phyloP scores from a whole-genome alignment of 2,888 invertebrate species.

The Bombylius discolor region DNA sequence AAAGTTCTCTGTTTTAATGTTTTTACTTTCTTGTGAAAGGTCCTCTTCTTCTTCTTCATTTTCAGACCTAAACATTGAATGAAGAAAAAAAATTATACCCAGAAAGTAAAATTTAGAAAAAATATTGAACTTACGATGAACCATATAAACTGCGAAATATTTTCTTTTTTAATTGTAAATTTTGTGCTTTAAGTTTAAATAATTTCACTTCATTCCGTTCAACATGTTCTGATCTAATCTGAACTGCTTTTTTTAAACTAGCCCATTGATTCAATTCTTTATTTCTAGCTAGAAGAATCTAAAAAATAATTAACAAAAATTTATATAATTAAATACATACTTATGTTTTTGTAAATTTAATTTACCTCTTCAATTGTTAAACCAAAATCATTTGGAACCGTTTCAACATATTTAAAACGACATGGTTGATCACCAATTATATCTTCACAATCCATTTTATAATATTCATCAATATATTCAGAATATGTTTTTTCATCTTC shows the following conservation, averaged over 20 bases:
- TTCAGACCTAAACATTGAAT: slow-evolving; percentile 23
- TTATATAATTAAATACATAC: neutral
- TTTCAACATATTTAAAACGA: slow-evolving; percentile 83
- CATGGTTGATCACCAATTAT: slow-evolving; percentile 84
- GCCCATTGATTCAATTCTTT: slow-evolving; percentile 92
- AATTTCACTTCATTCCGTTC: slow-evolving; percentile 69
- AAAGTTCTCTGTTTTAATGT: no score
- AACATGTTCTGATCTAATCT: slow-evolving; percentile 58
- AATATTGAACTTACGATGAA: slow-evolving; percentile 28
- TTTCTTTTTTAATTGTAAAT: slow-evolving; percentile 61
- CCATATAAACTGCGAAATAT: slow-evolving; percentile 65
- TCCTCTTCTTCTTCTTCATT: slow-evolving; percentile 21
- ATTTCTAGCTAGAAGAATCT: slow-evolving; percentile 86
- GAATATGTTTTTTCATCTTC: slow-evolving; percentile 58
- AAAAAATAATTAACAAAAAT: slow-evolving; percentile 19
- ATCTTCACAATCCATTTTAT: slow-evolving; percentile 90
- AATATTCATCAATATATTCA: slow-evolving; percentile 89
- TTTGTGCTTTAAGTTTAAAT: slow-evolving; percentile 60
- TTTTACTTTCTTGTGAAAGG: no score
- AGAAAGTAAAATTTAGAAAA: neutral
- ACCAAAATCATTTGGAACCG: slow-evolving; percentile 83
- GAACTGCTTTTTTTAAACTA: slow-evolving; percentile 76
- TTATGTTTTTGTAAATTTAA: neutral
- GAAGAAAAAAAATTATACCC: neutral
- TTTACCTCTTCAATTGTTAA: slow-evolving; percentile 76